Evolutionary conservation across 2,888 invertebrate species (phyloP), one percentile per base, ranked within the genome.

Genomic region (Listrodromus nycthemerus): DNA sequence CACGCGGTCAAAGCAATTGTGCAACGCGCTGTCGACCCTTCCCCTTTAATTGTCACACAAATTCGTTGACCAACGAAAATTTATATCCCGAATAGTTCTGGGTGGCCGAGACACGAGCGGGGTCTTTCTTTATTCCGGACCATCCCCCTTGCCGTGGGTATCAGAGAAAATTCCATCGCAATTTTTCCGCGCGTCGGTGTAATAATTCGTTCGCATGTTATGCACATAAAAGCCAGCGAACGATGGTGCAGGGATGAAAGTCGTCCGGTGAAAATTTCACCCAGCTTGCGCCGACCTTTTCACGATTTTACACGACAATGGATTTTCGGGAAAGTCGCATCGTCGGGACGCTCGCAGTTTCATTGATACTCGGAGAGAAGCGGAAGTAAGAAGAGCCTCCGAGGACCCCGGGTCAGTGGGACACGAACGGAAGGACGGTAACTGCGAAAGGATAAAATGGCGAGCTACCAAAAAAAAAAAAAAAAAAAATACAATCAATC

Each of bases 11-110:
- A 84, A 66, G 75, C 82, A 82, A 80, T 86, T 82, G 83, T 85
- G 21, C 84, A 30, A 75, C 77, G 87, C 86, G 84, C 87, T 16
- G 27, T 86, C 78, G 74, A 75, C 77, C 48, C 63, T 66, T 58
- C 77, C 81, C 86, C 80, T 88, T 87, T 87, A 89, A 90, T 89
- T 88, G 87, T 87, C 84, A 86, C 82, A 84, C 82, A 84, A 85
- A 87, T 85, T 83, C 82, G 81, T 84, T 84, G 74, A 82, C 71
- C 73, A 65, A 48, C 24, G 74, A 16, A 70, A 80, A 83, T 85
- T 85, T 84, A 84, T 90, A 89, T 89, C 86, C 55, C 79, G 58
- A 67, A 55, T 76, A 78, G 76, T 87, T 86, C 87, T 87, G 90
- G 90, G 89, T 90, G 90, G 50, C 19, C 50, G 76, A 77, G 79